Evolutionary conservation across 2,888 invertebrate genomes (phyloP).

Genomic region (Corbicula japonica): DNA sequence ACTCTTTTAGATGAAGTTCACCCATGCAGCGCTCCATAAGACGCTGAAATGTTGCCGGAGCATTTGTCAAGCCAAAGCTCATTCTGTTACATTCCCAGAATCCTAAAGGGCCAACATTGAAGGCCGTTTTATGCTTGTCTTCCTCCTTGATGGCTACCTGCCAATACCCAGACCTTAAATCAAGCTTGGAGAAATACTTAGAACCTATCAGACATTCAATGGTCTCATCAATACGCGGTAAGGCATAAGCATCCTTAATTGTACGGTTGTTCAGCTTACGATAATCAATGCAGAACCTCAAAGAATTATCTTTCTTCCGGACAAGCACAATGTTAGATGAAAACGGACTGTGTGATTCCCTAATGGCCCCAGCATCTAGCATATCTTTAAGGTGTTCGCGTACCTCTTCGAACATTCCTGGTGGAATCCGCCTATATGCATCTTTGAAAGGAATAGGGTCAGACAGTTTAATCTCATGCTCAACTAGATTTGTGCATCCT

Average conservation of each 20-base stretch:
- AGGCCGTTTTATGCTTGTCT: not conserved
- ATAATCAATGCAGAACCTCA: not conserved
- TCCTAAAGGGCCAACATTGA: not conserved
- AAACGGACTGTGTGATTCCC: not conserved
- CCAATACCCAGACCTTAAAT: conserved; percentile 4
- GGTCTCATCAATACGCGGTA: not conserved
- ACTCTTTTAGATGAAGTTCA: conserved; percentile 2
- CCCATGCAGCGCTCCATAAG: conserved; percentile 8
- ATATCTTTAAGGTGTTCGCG: conserved; percentile 7
- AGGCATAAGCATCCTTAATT: not conserved
- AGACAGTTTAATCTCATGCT: conserved; percentile 1
- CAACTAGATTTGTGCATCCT: conserved; percentile 4
- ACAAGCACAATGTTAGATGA: not conserved
- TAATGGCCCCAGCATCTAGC: conserved; percentile 6
- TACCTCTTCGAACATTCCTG: conserved; percentile 4
- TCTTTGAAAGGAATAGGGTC: conserved; percentile 1
- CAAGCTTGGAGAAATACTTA: conserved; percentile 7
- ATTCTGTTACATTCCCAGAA: not conserved
- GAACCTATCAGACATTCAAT: conserved; percentile 1
- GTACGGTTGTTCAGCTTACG: not conserved
- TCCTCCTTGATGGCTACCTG: conserved; percentile 4
- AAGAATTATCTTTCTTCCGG: not conserved
- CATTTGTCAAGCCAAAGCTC: not conserved
- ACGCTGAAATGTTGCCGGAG: conserved; percentile 1
- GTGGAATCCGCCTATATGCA: not conserved